Evolutionary conservation across 2,888 invertebrate species (phyloP).

Genomic region (Carterocephalus palaemon): DNA sequence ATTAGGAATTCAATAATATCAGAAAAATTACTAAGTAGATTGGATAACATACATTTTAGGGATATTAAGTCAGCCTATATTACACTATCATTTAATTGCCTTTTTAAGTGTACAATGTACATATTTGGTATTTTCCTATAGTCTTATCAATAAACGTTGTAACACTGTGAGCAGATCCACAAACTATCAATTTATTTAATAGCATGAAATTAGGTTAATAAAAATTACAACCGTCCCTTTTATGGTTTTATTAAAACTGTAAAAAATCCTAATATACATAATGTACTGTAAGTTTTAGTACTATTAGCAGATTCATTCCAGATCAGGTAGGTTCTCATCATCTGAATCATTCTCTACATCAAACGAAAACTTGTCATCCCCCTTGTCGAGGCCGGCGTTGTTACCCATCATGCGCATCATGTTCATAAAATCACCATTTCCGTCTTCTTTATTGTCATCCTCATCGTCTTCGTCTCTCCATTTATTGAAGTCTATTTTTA

Average conservation of each 20-base stretch:
- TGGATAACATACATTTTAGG: too few relatives aligned
- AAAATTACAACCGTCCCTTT: constrained; percentile 36
- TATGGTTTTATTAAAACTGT: constrained; percentile 72
- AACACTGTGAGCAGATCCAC: too few relatives aligned
- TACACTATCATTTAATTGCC: too few relatives aligned
- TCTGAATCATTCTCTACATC: constrained; percentile 90
- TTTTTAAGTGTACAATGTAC: too few relatives aligned
- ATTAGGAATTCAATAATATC: too few relatives aligned
- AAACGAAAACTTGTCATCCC: constrained; percentile 82
- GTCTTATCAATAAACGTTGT: too few relatives aligned
- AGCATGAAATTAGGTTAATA: constrained; percentile 22
- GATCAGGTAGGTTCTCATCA: constrained; percentile 87
- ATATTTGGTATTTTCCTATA: too few relatives aligned
- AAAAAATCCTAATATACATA: constrained; percentile 71
- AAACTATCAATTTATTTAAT: too few relatives aligned
- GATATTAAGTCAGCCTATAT: too few relatives aligned
- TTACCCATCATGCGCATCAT: constrained; percentile 88
- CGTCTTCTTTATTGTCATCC: constrained; percentile 83
- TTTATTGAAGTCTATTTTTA: constrained; percentile 98
- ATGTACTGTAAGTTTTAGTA: constrained; percentile 58
- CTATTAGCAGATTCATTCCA: constrained; percentile 76
- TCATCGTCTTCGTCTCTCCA: constrained; percentile 99
- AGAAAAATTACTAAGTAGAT: too few relatives aligned
- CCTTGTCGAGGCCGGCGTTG: constrained; percentile 61
- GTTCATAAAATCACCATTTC: constrained; percentile 80